A percentile compares a stretch with the other conserved stretches of the same genome.
These are phyloP conservation scores for Microctonus hyperodae DNA, from an alignment of 2,888 invertebrate genomes.

Conservation along the genomic window DNA sequence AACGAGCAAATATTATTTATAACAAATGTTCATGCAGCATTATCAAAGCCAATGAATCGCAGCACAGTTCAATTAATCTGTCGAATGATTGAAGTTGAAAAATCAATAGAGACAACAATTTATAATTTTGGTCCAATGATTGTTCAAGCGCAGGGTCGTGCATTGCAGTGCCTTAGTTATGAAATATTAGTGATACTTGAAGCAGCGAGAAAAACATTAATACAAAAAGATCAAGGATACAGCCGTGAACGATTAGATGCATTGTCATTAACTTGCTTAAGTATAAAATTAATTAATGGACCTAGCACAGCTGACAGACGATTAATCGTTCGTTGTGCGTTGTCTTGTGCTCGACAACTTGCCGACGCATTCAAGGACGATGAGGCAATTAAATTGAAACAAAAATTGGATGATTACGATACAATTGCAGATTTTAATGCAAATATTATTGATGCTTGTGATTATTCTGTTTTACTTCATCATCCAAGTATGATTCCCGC, in stretches of 20 bases:
- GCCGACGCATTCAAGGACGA: constrained; percentile 58
- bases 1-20: constrained; percentile 67
- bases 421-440: constrained; percentile 52
- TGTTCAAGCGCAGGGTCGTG: constrained; percentile 76
- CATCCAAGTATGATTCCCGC: constrained; percentile 60
- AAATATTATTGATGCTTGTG: constrained; percentile 48
- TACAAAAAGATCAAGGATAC: constrained; percentile 54
- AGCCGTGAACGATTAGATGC: constrained; percentile 57
- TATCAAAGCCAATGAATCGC: constrained; percentile 81
- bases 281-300: constrained; percentile 58
- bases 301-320: constrained; percentile 71
- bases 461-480: constrained; percentile 57
- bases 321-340: constrained; percentile 72
- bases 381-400: constrained; percentile 67
- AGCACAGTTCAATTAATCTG: constrained; percentile 78
- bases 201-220: constrained; percentile 67
- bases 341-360: constrained; percentile 68
- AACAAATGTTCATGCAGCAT: constrained; percentile 73
- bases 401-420: constrained; percentile 61
- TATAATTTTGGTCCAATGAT: constrained; percentile 74
- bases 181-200: constrained; percentile 74
- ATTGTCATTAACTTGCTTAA: constrained; percentile 52
- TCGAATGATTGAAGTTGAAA: constrained; percentile 81
- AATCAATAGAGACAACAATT: constrained; percentile 77
- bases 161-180: constrained; percentile 81